phyloP scores from a whole-genome alignment of 2,797 vertebrate genomes.

The Tolypeutes matacus region DNA sequence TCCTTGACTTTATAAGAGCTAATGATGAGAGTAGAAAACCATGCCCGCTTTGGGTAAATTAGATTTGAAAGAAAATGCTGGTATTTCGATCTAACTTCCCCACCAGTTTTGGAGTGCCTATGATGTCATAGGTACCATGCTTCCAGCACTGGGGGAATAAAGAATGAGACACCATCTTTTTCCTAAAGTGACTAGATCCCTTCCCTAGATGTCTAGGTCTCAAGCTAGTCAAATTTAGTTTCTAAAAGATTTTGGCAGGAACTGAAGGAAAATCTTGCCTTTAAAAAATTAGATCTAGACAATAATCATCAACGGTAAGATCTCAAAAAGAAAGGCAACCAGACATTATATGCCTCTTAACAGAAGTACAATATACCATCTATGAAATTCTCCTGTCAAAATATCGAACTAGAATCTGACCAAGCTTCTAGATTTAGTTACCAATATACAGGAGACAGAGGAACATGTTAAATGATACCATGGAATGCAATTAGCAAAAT shows the following conservation, averaged over 20 bases:
- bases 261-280: background rate
- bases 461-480: background rate
- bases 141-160: background rate
- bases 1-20: constrained; percentile 64
- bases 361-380: background rate
- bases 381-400: constrained; percentile 21
- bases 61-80: constrained; percentile 48
- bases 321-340: constrained; percentile 20
- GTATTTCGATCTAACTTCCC: constrained; percentile 59
- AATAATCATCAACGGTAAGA: constrained; percentile 30
- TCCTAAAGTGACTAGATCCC: background rate
- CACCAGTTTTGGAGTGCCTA: constrained; percentile 24
- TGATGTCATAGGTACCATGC: constrained; percentile 10
- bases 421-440: constrained; percentile 42
- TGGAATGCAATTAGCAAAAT: constrained; percentile 45
- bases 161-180: background rate
- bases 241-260: constrained; percentile 51
- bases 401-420: constrained; percentile 13
- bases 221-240: constrained; percentile 45
- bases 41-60: constrained; percentile 17
- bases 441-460: constrained; percentile 15
- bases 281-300: background rate
- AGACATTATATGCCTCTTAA: background rate
- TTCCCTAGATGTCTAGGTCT: background rate
- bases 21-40: constrained; percentile 47